A percentile compares a stretch with the other conserved stretches of the same genome.
Evolutionary conservation across 2,797 vertebrate genomes (phyloP).

Genomic region (Borostomias antarcticus): DNA sequence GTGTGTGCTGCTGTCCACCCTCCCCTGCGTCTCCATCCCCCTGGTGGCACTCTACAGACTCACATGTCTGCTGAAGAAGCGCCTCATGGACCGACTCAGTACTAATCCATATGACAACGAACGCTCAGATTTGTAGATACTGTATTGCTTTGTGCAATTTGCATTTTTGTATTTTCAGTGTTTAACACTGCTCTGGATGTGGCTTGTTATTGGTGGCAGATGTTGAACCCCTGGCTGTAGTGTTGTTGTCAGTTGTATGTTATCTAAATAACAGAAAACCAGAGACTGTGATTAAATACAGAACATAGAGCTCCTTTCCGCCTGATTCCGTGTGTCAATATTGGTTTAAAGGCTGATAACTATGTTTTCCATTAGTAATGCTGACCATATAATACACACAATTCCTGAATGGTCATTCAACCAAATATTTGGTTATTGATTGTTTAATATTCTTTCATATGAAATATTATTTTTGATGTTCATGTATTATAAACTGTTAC

Average conservation of each 20-base stretch:
- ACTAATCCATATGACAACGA: slow-evolving; percentile 41
- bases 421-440: too few species aligned
- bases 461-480: not conserved
- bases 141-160: not conserved
- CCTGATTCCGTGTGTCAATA: slow-evolving; percentile 18
- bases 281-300: slow-evolving; percentile 17
- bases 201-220: slow-evolving; percentile 8
- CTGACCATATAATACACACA: too few species aligned
- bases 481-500: too few species aligned
- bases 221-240: slow-evolving; percentile 23
- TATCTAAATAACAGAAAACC: slow-evolving; percentile 7
- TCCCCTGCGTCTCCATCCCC: slow-evolving; percentile 75
- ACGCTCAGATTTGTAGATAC: slow-evolving; percentile 43
- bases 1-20: slow-evolving; percentile 68
- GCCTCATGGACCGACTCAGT: slow-evolving; percentile 26
- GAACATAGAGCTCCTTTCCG: not conserved
- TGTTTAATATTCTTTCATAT: not conserved
- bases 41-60: slow-evolving; percentile 68
- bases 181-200: too few species aligned
- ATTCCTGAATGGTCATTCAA: too few species aligned
- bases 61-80: slow-evolving; percentile 22
- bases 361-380: slow-evolving; percentile 43
- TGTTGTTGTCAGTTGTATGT: slow-evolving; percentile 29
- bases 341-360: slow-evolving; percentile 43
- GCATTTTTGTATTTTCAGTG: slow-evolving; percentile 5